Conservation (phyloP, 1,140 invertebrate genomes). For the Listronotus oregonensis region DNA sequence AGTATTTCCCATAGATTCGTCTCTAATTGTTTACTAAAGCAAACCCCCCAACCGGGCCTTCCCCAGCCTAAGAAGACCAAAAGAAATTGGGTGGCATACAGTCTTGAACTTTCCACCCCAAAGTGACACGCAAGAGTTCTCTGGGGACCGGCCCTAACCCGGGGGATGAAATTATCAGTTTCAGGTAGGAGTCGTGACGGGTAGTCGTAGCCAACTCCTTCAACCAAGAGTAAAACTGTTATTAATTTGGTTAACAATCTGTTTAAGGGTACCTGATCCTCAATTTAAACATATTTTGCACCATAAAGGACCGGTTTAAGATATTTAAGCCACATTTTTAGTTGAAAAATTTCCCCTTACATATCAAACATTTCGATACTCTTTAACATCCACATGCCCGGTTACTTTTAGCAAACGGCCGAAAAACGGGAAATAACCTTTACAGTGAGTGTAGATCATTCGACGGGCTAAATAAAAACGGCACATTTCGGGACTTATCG, state of each 20-base stretch:
- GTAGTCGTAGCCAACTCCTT: constrained; percentile 79
- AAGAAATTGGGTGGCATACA: constrained; percentile 91
- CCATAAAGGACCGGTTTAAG: no score
- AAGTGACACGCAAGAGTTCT: constrained; percentile 73
- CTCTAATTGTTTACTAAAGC: constrained; percentile 79
- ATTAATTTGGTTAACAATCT: no score
- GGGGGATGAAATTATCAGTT: constrained; percentile 88
- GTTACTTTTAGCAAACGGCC: constrained; percentile 79
- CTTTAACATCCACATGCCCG: constrained; percentile 76
- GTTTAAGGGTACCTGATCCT: no score
- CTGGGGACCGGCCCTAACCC: constrained; percentile 80
- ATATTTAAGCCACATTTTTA: no score
- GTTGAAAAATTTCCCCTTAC: constrained; percentile 58
- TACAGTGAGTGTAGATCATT: constrained; percentile 87
- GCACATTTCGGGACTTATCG: constrained; percentile 73
- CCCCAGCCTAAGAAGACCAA: constrained; percentile 81
- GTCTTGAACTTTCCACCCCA: constrained; percentile 72
- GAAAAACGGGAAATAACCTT: constrained; percentile 92
- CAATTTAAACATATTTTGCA: no score
- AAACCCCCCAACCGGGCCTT: constrained; percentile 76
- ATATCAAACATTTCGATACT: constrained; percentile 77
- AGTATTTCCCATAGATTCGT: constrained; percentile 66
- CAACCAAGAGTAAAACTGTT: no score
- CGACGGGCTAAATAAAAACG: constrained; percentile 86
- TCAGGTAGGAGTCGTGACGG: constrained; percentile 89